Conservation (phyloP, 2,888 invertebrate species). For the Stomorhina lunata region DNA sequence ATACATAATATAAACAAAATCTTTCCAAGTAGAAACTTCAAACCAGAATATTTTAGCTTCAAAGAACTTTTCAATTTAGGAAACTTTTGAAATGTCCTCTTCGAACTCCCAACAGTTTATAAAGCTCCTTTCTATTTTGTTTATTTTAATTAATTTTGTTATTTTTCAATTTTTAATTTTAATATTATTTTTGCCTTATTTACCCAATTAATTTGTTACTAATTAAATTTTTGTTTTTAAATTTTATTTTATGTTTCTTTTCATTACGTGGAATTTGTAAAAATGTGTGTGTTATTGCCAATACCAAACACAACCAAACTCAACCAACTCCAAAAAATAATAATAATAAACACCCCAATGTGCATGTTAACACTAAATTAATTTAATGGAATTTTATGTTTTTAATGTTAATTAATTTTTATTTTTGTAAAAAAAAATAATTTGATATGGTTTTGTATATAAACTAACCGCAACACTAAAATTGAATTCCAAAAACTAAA, state of each 20-base stretch:
- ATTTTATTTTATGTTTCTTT: constrained; percentile 42
- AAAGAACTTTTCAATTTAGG: too few relatives aligned
- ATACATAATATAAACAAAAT: too few relatives aligned
- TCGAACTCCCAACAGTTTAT: too few relatives aligned
- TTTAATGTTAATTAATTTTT: constrained; percentile 22
- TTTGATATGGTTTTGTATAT: constrained; percentile 48
- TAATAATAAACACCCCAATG: constrained; percentile 26
- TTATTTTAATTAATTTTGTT: background rate
- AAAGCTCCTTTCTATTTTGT: background rate
- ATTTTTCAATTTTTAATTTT: background rate
- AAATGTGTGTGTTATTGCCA: constrained; percentile 24
- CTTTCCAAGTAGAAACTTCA: too few relatives aligned
- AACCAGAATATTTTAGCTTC: too few relatives aligned
- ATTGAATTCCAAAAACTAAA: constrained; percentile 66
- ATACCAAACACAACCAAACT: background rate
- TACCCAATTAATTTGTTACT: constrained; percentile 37
- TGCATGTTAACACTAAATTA: constrained; percentile 51
- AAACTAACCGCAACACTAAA: constrained; percentile 57
- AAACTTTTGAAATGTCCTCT: too few relatives aligned
- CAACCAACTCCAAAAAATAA: too few relatives aligned
- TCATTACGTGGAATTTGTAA: constrained; percentile 37
- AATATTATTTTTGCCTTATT: background rate
- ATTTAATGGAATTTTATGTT: constrained; percentile 48
- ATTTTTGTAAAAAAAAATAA: constrained; percentile 46
- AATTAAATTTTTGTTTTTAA: constrained; percentile 40